Conservation (phyloP, 2,113 vertebrate genomes). For the Corythoichthys haematopterus region DNA sequence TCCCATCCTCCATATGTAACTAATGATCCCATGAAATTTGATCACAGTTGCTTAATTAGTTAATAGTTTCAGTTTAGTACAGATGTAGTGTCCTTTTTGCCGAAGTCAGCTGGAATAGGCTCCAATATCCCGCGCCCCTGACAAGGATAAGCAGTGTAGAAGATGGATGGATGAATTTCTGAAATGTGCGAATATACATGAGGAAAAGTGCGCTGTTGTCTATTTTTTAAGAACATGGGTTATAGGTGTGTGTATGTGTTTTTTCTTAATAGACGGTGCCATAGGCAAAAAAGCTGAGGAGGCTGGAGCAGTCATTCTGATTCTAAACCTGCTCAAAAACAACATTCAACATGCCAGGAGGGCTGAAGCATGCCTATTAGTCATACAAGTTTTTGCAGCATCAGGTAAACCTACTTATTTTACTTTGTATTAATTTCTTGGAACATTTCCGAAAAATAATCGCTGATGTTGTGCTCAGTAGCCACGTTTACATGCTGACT, state of each 20-base stretch:
- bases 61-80: too few species aligned
- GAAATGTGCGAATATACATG: too few species aligned
- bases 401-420: conserved; percentile 67
- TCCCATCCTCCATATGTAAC: background rate
- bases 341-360: conserved; percentile 67
- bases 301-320: conserved; percentile 77
- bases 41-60: background rate
- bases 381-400: conserved; percentile 77
- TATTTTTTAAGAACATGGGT: too few species aligned
- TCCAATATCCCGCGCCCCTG: too few species aligned
- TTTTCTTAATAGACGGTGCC: conserved; percentile 68
- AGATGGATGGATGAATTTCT: too few species aligned
- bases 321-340: conserved; percentile 75
- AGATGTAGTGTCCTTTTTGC: too few species aligned
- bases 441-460: background rate
- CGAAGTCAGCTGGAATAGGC: too few species aligned
- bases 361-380: conserved; percentile 82
- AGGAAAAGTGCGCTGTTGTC: too few species aligned
- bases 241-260: conserved; percentile 9
- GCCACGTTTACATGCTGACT: too few species aligned
- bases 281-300: conserved; percentile 86
- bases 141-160: too few species aligned
- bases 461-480: too few species aligned
- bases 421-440: background rate
- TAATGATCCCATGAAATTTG: background rate